These are phyloP conservation scores for Agriotes lineatus DNA, from an alignment of 2,888 invertebrate genomes.

Conservation along the genomic window DNA sequence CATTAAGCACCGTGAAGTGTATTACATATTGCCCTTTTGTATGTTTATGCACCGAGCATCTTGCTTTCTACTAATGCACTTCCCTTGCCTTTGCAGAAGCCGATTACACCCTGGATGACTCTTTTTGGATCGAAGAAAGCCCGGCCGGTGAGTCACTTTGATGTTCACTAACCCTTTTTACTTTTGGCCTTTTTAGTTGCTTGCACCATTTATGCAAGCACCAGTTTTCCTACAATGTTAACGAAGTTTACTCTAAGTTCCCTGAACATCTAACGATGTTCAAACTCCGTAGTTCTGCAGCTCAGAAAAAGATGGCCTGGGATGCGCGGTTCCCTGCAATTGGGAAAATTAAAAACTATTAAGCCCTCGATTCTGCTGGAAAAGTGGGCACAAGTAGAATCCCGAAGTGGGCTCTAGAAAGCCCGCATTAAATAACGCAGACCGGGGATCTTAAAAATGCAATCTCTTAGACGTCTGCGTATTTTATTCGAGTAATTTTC, in stretches of 20 bases:
- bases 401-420: too few relatives aligned
- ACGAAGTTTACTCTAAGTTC: slow-evolving; percentile 16
- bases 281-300: slow-evolving; percentile 3
- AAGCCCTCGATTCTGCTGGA: too few relatives aligned
- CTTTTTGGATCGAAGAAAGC: slow-evolving; percentile 94
- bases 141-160: slow-evolving; percentile 82
- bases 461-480: too few relatives aligned
- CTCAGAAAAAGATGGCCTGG: too few relatives aligned
- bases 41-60: slow-evolving; percentile 31
- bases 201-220: slow-evolving; percentile 8
- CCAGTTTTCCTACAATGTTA: slow-evolving; percentile 15
- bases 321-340: too few relatives aligned
- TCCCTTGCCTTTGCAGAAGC: slow-evolving; percentile 80
- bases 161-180: slow-evolving; percentile 26
- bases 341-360: too few relatives aligned
- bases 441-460: too few relatives aligned
- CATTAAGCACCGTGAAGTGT: slow-evolving; percentile 16
- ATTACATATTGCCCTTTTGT: slow-evolving; percentile 6
- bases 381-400: too few relatives aligned
- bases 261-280: slow-evolving; percentile 22
- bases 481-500: too few relatives aligned
- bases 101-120: slow-evolving; percentile 93
- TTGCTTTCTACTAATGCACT: slow-evolving; percentile 45
- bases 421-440: too few relatives aligned
- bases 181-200: slow-evolving; percentile 22